These are phyloP conservation scores for Drosophila kuntzei DNA, from an alignment of 2,888 invertebrate species.

Conservation along the genomic window DNA sequence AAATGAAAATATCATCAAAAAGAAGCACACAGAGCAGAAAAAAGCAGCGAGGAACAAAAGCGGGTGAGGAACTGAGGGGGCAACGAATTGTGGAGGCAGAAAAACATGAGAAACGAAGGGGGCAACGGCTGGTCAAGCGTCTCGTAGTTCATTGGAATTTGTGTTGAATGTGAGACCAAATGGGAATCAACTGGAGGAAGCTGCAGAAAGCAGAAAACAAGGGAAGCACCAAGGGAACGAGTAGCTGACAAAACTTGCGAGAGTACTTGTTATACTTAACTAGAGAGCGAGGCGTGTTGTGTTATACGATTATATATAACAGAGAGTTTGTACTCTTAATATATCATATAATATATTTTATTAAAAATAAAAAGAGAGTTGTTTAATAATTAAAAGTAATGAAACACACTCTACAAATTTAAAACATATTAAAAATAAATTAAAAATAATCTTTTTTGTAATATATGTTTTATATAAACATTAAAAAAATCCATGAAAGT, in stretches of 20 bases:
- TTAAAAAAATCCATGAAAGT: too few relatives aligned
- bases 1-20: slow-evolving; percentile 52
- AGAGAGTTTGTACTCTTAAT: slow-evolving; percentile 7
- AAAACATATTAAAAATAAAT: too few relatives aligned
- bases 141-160: slow-evolving; percentile 59
- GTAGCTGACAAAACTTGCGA: slow-evolving; percentile 37
- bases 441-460: too few relatives aligned
- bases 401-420: too few relatives aligned
- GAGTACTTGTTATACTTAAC: slow-evolving; percentile 26
- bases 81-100: slow-evolving; percentile 4
- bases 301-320: slow-evolving; percentile 9
- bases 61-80: not conserved
- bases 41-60: slow-evolving; percentile 12
- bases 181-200: slow-evolving; percentile 46
- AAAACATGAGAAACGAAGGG: slow-evolving; percentile 26
- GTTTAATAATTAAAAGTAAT: too few relatives aligned
- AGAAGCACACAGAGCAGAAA: slow-evolving; percentile 24
- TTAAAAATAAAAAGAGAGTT: too few relatives aligned
- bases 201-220: slow-evolving; percentile 18
- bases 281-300: slow-evolving; percentile 17
- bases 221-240: slow-evolving; percentile 10
- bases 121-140: slow-evolving; percentile 49
- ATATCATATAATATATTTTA: too few relatives aligned
- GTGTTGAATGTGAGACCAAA: slow-evolving; percentile 49
- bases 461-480: too few relatives aligned